A percentile compares a stretch with the other conserved stretches of the same genome.
Conservation (phyloP, 1,140 invertebrate species). For the Drosophila parvula region DNA sequence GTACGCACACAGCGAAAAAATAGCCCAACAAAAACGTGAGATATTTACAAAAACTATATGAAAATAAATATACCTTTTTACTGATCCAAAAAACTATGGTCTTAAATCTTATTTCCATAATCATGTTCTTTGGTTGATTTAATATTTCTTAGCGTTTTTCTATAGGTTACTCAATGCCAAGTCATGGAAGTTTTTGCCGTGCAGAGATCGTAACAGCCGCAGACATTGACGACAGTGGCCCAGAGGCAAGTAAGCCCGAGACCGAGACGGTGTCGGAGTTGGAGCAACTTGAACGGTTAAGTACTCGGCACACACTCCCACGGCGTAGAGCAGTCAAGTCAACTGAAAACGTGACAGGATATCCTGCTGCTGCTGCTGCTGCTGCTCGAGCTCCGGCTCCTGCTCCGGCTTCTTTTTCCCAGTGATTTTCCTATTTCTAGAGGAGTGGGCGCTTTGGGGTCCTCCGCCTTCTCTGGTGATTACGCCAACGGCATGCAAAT, state of each 20-base stretch:
- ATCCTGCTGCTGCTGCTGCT: conserved; percentile 60
- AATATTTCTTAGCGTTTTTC: not conserved
- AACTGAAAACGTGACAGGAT: conserved; percentile 82
- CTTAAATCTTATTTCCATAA: no score
- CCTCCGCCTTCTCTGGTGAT: conserved; percentile 37
- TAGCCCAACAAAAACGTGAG: fast-evolving
- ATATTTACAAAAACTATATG: not conserved
- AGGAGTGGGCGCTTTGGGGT: not conserved
- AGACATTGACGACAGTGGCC: conserved; percentile 77
- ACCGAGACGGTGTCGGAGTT: conserved; percentile 22
- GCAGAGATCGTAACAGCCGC: conserved; percentile 26
- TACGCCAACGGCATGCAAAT: conserved; percentile 66
- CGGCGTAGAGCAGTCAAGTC: conserved; percentile 70
- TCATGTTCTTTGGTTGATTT: not conserved
- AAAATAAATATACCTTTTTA: not conserved
- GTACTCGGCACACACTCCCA: conserved; percentile 73
- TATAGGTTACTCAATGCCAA: no score
- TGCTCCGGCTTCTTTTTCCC: conserved; percentile 17
- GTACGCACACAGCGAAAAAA: not conserved
- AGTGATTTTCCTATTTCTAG: conserved; percentile 22
- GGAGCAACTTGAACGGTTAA: conserved; percentile 79
- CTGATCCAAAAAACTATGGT: not conserved
- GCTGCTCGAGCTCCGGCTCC: conserved; percentile 13
- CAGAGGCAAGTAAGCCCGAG: conserved; percentile 51
- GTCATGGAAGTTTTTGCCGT: not conserved